A percentile compares a stretch with the other conserved stretches of the same genome.
These are phyloP conservation scores for Hemibagrus wyckioides DNA, from an alignment of 2,113 vertebrate genomes.

Conservation along the genomic window DNA sequence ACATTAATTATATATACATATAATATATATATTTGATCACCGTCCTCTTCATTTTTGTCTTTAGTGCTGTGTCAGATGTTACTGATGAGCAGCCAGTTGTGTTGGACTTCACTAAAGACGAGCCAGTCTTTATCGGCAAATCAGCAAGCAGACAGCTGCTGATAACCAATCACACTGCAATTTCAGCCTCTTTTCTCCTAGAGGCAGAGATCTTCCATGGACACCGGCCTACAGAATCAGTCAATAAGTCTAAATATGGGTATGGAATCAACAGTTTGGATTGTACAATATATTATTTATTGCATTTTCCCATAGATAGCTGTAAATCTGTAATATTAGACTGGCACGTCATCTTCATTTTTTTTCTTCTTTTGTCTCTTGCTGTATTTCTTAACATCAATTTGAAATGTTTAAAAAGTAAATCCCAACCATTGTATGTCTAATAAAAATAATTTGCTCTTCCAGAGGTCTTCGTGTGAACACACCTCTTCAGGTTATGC, in stretches of 20 bases:
- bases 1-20: background rate
- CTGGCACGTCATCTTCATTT: background rate
- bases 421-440: background rate
- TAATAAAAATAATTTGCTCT: slow-evolving; percentile 42
- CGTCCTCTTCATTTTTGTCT: slow-evolving; percentile 31
- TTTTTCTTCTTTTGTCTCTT: background rate
- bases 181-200: slow-evolving; percentile 78
- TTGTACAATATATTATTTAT: background rate
- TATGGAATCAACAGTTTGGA: slow-evolving; percentile 36
- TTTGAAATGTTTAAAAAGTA: background rate
- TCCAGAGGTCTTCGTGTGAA: slow-evolving; percentile 58
- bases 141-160: slow-evolving; percentile 71
- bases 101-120: slow-evolving; percentile 81
- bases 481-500: slow-evolving; percentile 63
- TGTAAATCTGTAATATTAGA: background rate
- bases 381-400: background rate
- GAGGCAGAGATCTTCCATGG: slow-evolving; percentile 80
- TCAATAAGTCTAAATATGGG: slow-evolving; percentile 53
- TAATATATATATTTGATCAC: background rate
- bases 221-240: slow-evolving; percentile 33
- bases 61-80: slow-evolving; percentile 55
- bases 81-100: slow-evolving; percentile 48
- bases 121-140: slow-evolving; percentile 67
- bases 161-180: slow-evolving; percentile 82
- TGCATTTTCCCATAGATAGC: background rate